phyloP scores from a whole-genome alignment of 2,888 invertebrate species.

The Tanypteryx hageni region DNA sequence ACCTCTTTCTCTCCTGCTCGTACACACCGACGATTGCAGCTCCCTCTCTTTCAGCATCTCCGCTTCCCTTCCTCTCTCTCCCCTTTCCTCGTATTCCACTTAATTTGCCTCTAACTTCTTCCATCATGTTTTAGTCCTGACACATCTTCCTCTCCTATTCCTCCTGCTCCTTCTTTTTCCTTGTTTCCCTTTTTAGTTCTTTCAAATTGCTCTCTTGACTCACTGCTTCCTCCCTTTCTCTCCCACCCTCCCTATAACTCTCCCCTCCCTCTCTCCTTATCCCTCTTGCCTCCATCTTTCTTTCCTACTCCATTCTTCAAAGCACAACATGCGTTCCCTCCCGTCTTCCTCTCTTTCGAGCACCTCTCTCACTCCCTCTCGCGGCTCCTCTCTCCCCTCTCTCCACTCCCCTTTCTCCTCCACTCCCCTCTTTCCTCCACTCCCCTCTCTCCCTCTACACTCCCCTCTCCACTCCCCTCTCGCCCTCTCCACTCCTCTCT shows the following conservation, averaged over 20 bases:
- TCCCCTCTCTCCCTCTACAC: neutral
- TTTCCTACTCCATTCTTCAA: neutral
- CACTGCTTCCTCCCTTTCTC: neutral
- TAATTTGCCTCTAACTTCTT: neutral
- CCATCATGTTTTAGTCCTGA: neutral
- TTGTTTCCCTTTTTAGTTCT: too few species aligned
- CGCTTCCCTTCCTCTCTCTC: neutral
- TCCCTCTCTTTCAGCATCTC: neutral
- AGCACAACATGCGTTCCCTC: too few species aligned
- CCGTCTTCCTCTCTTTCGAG: neutral
- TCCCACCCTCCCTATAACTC: neutral
- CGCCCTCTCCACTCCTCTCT: constrained; percentile 1
- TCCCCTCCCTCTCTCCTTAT: too few species aligned
- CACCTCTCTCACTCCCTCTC: neutral
- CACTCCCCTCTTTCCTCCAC: neutral
- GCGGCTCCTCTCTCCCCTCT: neutral
- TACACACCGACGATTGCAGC: too few species aligned
- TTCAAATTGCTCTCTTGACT: neutral
- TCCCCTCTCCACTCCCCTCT: neutral
- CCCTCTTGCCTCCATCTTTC: too few species aligned
- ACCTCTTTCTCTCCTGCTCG: neutral
- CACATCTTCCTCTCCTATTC: neutral
- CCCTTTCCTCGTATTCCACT: neutral
- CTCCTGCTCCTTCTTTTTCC: neutral
- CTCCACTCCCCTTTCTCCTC: neutral